Evolutionary conservation across 1,140 invertebrate species (phyloP), one percentile per base, ranked within the genome.

Genomic region (Varroa destructor): DNA sequence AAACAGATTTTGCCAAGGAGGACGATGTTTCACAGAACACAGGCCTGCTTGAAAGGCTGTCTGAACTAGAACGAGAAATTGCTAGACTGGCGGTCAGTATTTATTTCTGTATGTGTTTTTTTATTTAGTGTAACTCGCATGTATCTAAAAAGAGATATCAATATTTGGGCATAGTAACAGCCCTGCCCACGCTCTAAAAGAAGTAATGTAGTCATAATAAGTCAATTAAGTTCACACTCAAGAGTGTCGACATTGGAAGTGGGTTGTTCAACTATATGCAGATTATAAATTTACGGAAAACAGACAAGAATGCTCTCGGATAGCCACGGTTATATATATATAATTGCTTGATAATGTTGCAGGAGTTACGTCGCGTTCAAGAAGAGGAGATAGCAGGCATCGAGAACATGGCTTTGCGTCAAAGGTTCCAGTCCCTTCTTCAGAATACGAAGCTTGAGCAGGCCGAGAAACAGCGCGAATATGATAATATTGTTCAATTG

Each of bases 331-430:
- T 51, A 8, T 51, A 8, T 51, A 51, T 8, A 51, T 51, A 51
- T 8, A 51, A 51, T 51, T 8, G 46, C 8, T 8, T 51, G 46
- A 12, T 8, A 12, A 36, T 40, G 3, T 79, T 93, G 14, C 86
- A 86, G 75, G 82, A 85, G 58, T 84, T 87, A 61, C 81, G 87
- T 73, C 83, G 86, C 56, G 86, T 88, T 75, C 90, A 91, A 76
- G 88, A 92, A 76, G 81, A 85, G 67, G 88, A 92, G 79, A 87
- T 93, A 75, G 85, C 86, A 5, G 88, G 86, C 54, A 91, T 93
- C 77, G 90, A 93, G 78, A 94, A 93, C 79, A 79, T 87, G 71
- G 88, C 89, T 42, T 78, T 94, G 0, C 84, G 87, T 58, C 87
- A 90, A 78, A 80, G 90, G 55, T 89, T 93, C 77, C 88, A 91